Evolutionary conservation across 2,113 vertebrate species (phyloP), one percentile per base, ranked within the genome.

Genomic region (Rallus limicola): DNA sequence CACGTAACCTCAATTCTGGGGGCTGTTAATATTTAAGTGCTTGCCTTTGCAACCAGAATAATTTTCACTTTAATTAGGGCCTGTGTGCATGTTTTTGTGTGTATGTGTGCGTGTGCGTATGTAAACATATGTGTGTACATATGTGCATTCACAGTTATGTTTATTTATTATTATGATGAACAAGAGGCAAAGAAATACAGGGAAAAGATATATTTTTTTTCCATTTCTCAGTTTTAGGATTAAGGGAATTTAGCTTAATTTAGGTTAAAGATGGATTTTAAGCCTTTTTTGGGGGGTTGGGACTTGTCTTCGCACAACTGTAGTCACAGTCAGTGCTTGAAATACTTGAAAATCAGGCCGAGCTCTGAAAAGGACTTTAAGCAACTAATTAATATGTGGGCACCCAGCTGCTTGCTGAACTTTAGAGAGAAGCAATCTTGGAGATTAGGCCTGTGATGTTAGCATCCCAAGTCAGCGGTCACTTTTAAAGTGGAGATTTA

Each of bases 1-100:
- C 82, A 88, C 4, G 24, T 88, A 96, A 92, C 90, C 82, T 92
- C 86, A 88, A 8, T 96, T 95, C 88, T 93, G 52, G 85, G 59
- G 76, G 67, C 88, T 93, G 71, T 95, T 93, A 93, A 82, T 82
- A 86, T 86, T 93, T 94, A 90, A 94, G 52, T 94, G 79, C 42
- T 81, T 92, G 71, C 55, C 88, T 95, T 87, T 92, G 74, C 86
- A 92, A 82, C 58, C 13, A 89, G 84, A 93, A 92, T 95, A 71
- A 87, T 94, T 91, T 46, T 78, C 24, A 24, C 89, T 92, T 84
- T 92, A 86, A 92, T 96, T 82, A 93, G 42, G 20, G 10, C 11
- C 64, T 64, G 11, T 48, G 33, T 48, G 29, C 36, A 18, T 44
- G 42, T 46, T 31, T 76, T 3, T 85, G 16, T 28, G 11, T 80